Evolutionary conservation across 2,797 vertebrate genomes (phyloP).

Genomic region (Triplophysa yarkandensis): DNA sequence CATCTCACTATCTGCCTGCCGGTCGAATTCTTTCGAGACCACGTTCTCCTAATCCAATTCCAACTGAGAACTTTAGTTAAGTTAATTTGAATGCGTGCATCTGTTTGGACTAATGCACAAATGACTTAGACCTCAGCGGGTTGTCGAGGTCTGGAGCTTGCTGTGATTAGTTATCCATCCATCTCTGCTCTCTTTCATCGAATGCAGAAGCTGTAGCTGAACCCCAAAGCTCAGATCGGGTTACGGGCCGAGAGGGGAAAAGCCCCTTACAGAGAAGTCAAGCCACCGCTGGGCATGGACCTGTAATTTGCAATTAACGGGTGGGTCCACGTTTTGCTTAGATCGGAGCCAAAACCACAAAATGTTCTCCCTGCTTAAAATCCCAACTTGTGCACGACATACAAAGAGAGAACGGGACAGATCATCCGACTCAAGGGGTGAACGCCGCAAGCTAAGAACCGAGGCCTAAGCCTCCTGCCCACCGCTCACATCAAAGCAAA

Average conservation of each 20-base stretch:
- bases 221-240: constrained; percentile 66
- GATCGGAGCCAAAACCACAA: constrained; percentile 79
- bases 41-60: not conserved
- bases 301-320: constrained; percentile 86
- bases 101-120: constrained; percentile 22
- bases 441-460: constrained; percentile 68
- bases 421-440: constrained; percentile 66
- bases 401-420: constrained; percentile 50
- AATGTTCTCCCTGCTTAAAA: constrained; percentile 81
- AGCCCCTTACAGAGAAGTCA: constrained; percentile 79
- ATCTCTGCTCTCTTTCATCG: constrained; percentile 68
- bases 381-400: constrained; percentile 69
- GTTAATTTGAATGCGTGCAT: constrained; percentile 5
- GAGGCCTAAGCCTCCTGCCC: constrained; percentile 56
- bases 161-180: constrained; percentile 71
- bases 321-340: constrained; percentile 79
- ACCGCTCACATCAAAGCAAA: constrained; percentile 54
- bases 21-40: not conserved
- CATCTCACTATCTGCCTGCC: not conserved
- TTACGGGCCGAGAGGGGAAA: constrained; percentile 71
- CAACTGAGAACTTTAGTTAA: constrained; percentile 6
- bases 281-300: constrained; percentile 78
- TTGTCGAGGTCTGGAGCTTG: constrained; percentile 63
- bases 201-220: constrained; percentile 69
- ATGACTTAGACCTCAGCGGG: not conserved